These are phyloP conservation scores for Parazoanthus darwini DNA, from an alignment of 92 coral and sea anemone species.

Conservation along the genomic window DNA sequence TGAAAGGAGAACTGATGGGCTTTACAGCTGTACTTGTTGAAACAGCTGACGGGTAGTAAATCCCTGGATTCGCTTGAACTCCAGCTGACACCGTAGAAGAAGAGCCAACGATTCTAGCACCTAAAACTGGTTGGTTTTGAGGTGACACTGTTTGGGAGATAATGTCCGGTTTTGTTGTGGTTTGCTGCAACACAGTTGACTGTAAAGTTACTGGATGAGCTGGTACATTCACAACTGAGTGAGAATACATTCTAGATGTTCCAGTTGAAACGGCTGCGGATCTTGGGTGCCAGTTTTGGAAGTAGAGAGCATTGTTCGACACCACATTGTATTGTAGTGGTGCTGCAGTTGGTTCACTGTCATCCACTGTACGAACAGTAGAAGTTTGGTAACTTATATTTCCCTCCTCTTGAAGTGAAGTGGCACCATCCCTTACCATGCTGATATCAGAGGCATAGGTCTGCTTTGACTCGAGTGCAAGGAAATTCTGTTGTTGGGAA, in stretches of 20 bases:
- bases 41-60: neutral
- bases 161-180: neutral
- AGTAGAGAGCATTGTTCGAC: constrained; percentile 22
- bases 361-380: neutral
- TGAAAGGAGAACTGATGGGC: neutral
- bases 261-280: constrained; percentile 1
- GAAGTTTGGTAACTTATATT: neutral
- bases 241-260: constrained; percentile 8
- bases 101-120: neutral
- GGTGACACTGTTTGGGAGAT: constrained; percentile 3
- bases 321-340: neutral
- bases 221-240: constrained; percentile 16
- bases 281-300: constrained; percentile 24
- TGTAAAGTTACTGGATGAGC: neutral
- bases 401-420: neutral
- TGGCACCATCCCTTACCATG: neutral
- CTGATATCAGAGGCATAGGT: neutral
- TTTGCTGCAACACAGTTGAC: neutral
- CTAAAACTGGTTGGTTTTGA: constrained; percentile 12
- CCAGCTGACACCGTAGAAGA: neutral
- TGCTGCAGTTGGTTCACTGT: neutral
- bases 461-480: neutral
- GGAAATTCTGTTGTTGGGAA: constrained; percentile 4
- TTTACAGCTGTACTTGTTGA: neutral
- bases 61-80: neutral